Percentiles rank a stretch among this genome's conserved stretches.
These are phyloP conservation scores for Acanthacorydalis orientalis DNA, from an alignment of 2,888 invertebrate species.

Conservation along the genomic window DNA sequence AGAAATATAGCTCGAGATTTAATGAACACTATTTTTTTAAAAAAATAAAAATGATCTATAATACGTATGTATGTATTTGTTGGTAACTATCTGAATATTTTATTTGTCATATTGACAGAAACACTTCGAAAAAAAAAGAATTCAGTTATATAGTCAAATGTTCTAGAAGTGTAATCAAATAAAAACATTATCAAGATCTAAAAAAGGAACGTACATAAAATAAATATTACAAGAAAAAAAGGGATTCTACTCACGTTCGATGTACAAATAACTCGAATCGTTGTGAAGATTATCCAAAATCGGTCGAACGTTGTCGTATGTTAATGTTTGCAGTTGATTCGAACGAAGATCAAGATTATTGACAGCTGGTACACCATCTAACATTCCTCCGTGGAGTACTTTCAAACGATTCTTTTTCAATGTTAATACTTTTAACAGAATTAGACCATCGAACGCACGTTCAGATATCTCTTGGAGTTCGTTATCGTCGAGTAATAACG, in stretches of 20 bases:
- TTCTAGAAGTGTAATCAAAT: neutral
- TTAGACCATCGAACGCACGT: conserved; percentile 59
- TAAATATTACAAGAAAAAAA: neutral
- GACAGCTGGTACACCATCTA: conserved; percentile 55
- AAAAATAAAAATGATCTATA: too few relatives aligned
- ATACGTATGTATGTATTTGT: too few relatives aligned
- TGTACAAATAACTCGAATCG: conserved; percentile 52
- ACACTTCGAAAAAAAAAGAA: too few relatives aligned
- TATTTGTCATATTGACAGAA: neutral
- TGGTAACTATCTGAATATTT: neutral
- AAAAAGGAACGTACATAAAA: neutral
- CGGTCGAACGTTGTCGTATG: conserved; percentile 58
- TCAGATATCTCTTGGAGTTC: conserved; percentile 48
- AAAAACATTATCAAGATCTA: neutral
- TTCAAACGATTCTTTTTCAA: conserved; percentile 63
- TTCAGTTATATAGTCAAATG: too few relatives aligned
- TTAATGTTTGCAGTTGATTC: conserved; percentile 60
- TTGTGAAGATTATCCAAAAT: conserved; percentile 64
- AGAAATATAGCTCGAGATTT: too few relatives aligned
- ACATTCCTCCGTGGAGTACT: conserved; percentile 49
- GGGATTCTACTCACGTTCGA: conserved; percentile 47
- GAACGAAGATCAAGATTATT: conserved; percentile 59
- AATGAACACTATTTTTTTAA: too few relatives aligned
- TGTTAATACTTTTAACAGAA: conserved; percentile 50
- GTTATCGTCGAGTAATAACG: conserved; percentile 25